phyloP scores from a whole-genome alignment of 2,888 invertebrate genomes.

The Nymphalis urticae region DNA sequence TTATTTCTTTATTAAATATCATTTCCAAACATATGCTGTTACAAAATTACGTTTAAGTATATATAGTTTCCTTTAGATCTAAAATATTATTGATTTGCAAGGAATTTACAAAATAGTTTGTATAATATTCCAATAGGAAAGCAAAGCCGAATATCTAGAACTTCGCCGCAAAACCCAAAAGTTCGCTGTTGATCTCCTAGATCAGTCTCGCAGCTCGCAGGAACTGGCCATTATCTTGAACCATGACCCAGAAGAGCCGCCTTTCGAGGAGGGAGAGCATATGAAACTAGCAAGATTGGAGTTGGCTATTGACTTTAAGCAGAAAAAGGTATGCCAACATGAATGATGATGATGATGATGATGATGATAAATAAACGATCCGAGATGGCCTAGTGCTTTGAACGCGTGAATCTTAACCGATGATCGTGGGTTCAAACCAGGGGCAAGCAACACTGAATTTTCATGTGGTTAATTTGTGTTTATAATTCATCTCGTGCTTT shows the following conservation, averaged over 20 bases:
- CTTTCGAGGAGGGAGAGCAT: slow-evolving; percentile 89
- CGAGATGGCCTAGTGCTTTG: no score
- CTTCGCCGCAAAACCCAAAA: slow-evolving; percentile 92
- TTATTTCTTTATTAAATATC: neutral
- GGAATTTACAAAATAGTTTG: neutral
- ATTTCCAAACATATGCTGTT: no score
- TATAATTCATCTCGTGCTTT: no score
- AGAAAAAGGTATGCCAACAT: slow-evolving; percentile 88
- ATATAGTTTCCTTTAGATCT: no score
- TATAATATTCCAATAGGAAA: slow-evolving; percentile 82
- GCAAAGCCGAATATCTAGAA: slow-evolving; percentile 93
- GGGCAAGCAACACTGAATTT: no score
- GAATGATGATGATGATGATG: no score
- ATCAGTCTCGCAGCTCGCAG: slow-evolving; percentile 94
- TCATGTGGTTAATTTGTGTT: no score
- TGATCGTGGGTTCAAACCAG: no score
- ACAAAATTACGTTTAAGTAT: no score
- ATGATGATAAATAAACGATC: no score
- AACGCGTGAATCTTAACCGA: no score
- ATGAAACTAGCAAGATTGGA: slow-evolving; percentile 93
- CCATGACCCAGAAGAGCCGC: slow-evolving; percentile 89
- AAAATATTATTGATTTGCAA: no score
- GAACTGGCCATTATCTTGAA: slow-evolving; percentile 97
- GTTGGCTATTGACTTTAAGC: slow-evolving; percentile 95
- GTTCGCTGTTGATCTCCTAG: slow-evolving; percentile 94